Evolutionary conservation across 2,888 invertebrate species (phyloP).

Genomic region (Agelastica alni): DNA sequence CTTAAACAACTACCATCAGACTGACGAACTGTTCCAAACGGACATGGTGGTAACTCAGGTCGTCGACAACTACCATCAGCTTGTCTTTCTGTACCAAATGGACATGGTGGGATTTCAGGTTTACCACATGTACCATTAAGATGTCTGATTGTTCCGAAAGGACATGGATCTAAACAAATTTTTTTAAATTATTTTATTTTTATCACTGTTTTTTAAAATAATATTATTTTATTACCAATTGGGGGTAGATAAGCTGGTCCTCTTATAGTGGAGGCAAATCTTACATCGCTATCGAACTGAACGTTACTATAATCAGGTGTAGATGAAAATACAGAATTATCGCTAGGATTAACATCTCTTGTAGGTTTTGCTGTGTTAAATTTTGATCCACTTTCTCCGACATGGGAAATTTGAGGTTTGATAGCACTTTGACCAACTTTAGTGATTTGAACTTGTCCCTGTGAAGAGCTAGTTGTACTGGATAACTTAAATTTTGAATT

Average conservation of each 20-base stretch:
- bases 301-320: conserved; percentile 50
- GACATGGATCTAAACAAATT: conserved; percentile 22
- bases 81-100: conserved; percentile 20
- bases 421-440: conserved; percentile 33
- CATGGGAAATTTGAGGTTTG: conserved; percentile 42
- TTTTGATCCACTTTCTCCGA: conserved; percentile 48
- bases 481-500: conserved; percentile 44
- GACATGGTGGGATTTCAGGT: conserved; percentile 21
- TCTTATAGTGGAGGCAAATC: conserved; percentile 49
- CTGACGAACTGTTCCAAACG: conserved; percentile 25
- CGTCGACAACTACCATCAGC: conserved; percentile 24
- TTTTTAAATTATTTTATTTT: not conserved
- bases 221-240: too few relatives aligned
- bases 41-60: conserved; percentile 29
- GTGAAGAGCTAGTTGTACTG: conserved; percentile 44
- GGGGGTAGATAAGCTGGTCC: conserved; percentile 56
- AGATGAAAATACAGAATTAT: conserved; percentile 41
- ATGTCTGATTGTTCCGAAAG: conserved; percentile 23
- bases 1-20: conserved; percentile 20
- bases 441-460: conserved; percentile 46
- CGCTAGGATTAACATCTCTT: conserved; percentile 45
- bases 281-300: conserved; percentile 47
- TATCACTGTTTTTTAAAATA: too few relatives aligned
- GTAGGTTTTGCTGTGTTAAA: conserved; percentile 47
- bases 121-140: conserved; percentile 19